These are phyloP conservation scores for Recurvirostra avosetta DNA, from an alignment of 2,113 vertebrate species.

Conservation along the genomic window DNA sequence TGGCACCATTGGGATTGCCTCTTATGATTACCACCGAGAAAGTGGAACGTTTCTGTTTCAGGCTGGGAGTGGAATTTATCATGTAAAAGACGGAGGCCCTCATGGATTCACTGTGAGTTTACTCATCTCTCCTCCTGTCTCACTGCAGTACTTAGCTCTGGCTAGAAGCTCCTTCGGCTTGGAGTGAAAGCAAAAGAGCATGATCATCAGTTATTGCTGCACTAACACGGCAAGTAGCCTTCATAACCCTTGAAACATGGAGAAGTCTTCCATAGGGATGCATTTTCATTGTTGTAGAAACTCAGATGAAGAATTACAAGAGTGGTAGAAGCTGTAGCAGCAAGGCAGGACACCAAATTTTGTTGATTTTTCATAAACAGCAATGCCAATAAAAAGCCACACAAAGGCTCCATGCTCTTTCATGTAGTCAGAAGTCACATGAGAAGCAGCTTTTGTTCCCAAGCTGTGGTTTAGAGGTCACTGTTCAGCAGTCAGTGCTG, in stretches of 20 bases:
- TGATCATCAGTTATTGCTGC: neutral
- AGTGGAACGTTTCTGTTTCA: slow-evolving; percentile 83
- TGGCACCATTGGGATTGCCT: slow-evolving; percentile 79
- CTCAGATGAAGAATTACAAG: neutral
- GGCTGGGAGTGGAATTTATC: slow-evolving; percentile 77
- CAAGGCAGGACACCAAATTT: neutral
- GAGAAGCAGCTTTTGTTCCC: neutral
- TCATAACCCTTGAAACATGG: neutral
- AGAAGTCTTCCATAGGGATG: neutral
- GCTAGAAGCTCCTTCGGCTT: neutral
- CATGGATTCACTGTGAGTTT: slow-evolving; percentile 81
- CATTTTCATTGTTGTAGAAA: neutral
- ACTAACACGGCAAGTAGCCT: neutral
- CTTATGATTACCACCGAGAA: slow-evolving; percentile 79
- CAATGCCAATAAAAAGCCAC: neutral
- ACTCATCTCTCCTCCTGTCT: neutral
- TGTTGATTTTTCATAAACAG: neutral
- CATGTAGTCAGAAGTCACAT: neutral
- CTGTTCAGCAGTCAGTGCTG: neutral
- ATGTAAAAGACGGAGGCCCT: slow-evolving; percentile 78
- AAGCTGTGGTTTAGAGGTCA: neutral
- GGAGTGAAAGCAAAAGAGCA: neutral
- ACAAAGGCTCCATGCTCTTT: neutral
- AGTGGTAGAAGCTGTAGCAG: neutral
- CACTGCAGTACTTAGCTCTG: neutral